These are phyloP conservation scores for Urocitellus parryii DNA, from an alignment of 2,113 vertebrate species.

Conservation along the genomic window DNA sequence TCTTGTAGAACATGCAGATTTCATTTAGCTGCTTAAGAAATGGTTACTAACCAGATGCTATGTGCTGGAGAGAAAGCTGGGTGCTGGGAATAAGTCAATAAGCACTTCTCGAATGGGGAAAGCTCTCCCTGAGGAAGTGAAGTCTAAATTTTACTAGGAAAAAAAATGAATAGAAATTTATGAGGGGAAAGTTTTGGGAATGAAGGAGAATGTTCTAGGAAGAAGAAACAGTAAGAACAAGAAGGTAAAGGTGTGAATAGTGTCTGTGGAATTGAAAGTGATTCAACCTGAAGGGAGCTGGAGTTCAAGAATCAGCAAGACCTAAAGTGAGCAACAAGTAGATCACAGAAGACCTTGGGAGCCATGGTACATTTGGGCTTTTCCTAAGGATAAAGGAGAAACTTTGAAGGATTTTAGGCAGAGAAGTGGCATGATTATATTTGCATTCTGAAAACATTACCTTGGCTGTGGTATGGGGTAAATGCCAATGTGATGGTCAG, in stretches of 20 bases:
- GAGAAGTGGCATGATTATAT: background rate
- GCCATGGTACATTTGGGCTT: background rate
- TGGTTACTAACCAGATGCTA: background rate
- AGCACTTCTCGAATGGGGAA: background rate
- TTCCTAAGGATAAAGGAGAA: background rate
- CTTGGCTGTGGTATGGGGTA: background rate
- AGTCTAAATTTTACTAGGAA: background rate
- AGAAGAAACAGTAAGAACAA: background rate
- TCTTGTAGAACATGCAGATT: background rate
- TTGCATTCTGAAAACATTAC: background rate
- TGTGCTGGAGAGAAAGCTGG: background rate
- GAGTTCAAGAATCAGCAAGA: background rate
- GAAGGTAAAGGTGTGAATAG: background rate
- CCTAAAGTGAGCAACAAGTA: background rate
- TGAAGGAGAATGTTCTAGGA: background rate
- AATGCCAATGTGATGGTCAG: background rate
- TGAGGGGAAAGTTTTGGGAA: background rate
- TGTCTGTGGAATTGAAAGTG: background rate
- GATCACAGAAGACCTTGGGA: background rate
- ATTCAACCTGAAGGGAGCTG: background rate
- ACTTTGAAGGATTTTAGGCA: background rate
- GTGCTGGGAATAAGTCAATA: background rate
- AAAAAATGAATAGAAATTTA: background rate
- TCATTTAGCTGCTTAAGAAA: background rate
- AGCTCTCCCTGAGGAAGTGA: background rate